Percentiles rank a stretch among this genome's conserved stretches.
Conservation (phyloP, 2,113 vertebrate species). For the Theropithecus gelada region DNA sequence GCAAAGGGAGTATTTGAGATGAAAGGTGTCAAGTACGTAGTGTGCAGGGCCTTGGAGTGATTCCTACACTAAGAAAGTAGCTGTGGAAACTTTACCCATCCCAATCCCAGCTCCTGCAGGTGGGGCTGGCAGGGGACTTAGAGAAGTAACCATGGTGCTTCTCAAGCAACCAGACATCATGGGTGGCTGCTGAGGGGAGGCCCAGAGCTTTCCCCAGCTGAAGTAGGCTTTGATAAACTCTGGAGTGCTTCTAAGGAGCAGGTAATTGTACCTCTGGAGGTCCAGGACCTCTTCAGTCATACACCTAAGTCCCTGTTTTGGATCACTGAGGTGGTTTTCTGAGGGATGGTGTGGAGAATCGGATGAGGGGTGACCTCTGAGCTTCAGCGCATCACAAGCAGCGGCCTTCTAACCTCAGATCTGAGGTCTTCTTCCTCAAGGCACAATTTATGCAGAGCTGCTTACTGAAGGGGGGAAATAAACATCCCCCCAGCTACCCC, state of each 20-base stretch:
- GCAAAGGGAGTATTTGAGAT: neutral
- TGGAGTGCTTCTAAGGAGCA: neutral
- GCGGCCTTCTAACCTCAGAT: neutral
- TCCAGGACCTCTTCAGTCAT: neutral
- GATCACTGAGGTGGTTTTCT: neutral
- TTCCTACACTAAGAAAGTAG: neutral
- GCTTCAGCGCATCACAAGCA: neutral
- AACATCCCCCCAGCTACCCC: neutral
- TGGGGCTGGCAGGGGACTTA: too few species aligned
- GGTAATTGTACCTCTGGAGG: neutral
- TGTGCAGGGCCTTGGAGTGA: neutral
- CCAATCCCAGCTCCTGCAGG: neutral
- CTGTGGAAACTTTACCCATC: neutral
- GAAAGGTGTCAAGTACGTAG: neutral
- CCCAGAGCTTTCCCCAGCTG: too few species aligned
- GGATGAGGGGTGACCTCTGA: neutral
- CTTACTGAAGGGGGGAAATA: neutral
- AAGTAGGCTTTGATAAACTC: neutral
- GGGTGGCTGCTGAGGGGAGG: too few species aligned
- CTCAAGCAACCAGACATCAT: neutral
- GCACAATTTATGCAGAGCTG: neutral
- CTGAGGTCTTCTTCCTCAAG: neutral
- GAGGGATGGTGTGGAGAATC: neutral
- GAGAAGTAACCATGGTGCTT: neutral
- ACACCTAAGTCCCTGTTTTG: neutral